phyloP scores from a whole-genome alignment of 2,113 vertebrate species.

The Maccullochella peelii region DNA sequence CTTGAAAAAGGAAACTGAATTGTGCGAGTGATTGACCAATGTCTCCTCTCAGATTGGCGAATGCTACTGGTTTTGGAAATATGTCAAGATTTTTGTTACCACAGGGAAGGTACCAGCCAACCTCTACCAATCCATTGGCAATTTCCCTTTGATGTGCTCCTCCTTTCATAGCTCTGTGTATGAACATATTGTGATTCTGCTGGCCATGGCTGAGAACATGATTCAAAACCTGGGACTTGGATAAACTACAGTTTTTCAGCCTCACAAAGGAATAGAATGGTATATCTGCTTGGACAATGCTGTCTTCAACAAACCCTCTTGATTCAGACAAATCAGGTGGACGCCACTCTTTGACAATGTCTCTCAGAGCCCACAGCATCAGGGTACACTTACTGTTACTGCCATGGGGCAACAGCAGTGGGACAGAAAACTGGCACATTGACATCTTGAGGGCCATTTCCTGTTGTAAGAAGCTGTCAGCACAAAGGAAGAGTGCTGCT shows the following conservation, averaged over 20 bases:
- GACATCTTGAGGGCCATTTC: too few relatives aligned
- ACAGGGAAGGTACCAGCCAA: slow-evolving; percentile 81
- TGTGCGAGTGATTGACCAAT: slow-evolving; percentile 64
- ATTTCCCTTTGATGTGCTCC: slow-evolving; percentile 62
- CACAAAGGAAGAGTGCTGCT: too few relatives aligned
- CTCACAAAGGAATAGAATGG: too few relatives aligned
- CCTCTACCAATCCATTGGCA: slow-evolving; percentile 81
- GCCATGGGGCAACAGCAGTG: slow-evolving; percentile 79
- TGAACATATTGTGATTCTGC: slow-evolving; percentile 74
- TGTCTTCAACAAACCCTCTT: too few relatives aligned
- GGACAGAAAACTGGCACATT: slow-evolving; percentile 84
- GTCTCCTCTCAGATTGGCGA: slow-evolving; percentile 81
- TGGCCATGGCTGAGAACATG: slow-evolving; percentile 71
- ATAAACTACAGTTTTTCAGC: slow-evolving; percentile 77
- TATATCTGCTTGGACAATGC: too few relatives aligned
- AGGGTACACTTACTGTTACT: slow-evolving; percentile 69
- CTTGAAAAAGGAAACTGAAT: slow-evolving; percentile 79
- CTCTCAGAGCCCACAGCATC: too few relatives aligned
- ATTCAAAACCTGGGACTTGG: slow-evolving; percentile 84
- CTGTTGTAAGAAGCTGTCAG: too few relatives aligned
- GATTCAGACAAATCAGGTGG: too few relatives aligned
- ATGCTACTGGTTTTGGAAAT: slow-evolving; percentile 69
- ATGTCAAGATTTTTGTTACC: slow-evolving; percentile 43
- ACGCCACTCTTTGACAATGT: too few relatives aligned
- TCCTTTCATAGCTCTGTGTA: slow-evolving; percentile 70